These are phyloP conservation scores for Hyalella azteca DNA, from an alignment of 2,888 invertebrate genomes.

Conservation along the genomic window DNA sequence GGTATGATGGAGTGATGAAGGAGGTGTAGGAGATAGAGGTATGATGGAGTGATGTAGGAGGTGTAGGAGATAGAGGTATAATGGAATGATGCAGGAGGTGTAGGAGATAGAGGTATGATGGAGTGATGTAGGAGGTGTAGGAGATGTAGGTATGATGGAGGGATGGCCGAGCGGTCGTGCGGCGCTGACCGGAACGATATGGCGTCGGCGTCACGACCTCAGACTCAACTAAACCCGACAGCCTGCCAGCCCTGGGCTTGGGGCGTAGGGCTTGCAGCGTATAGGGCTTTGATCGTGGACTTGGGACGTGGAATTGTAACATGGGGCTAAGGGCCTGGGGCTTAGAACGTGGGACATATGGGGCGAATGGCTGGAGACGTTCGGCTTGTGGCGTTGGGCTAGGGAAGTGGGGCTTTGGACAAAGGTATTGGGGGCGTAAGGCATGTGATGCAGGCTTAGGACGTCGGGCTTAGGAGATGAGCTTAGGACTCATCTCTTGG, in stretches of 20 bases:
- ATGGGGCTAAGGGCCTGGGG: not conserved
- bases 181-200: not conserved
- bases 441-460: too few relatives aligned
- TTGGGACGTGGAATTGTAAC: too few relatives aligned
- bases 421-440: too few relatives aligned
- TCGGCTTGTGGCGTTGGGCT: too few relatives aligned
- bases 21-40: not conserved
- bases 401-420: too few relatives aligned
- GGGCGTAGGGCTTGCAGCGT: not conserved
- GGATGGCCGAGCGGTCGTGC: not conserved
- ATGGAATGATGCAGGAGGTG: not conserved
- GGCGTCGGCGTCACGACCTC: not conserved
- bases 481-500: too few relatives aligned
- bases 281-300: too few relatives aligned
- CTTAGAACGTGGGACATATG: too few relatives aligned
- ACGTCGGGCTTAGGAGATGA: too few relatives aligned
- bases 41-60: not conserved
- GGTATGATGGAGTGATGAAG: too few relatives aligned
- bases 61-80: not conserved
- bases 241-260: not conserved
- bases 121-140: not conserved
- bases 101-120: not conserved
- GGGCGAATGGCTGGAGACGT: too few relatives aligned
- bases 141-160: not conserved
- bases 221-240: not conserved